Evolutionary conservation across 2,113 vertebrate species (phyloP).

Genomic region (Puffinus mauretanicus): DNA sequence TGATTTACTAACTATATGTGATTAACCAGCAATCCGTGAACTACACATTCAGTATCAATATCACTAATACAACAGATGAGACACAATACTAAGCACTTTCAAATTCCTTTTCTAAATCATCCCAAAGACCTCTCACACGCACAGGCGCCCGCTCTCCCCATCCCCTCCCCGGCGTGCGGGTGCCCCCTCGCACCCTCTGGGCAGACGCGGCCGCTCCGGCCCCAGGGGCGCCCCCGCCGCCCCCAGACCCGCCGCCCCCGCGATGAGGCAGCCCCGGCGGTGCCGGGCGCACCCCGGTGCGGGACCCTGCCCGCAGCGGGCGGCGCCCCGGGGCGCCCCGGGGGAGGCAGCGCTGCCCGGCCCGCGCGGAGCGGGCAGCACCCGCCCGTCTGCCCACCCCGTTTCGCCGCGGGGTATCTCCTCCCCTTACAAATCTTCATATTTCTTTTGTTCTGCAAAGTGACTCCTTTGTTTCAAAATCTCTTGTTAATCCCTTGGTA

Average conservation of each 20-base stretch:
- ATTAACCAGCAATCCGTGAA: not conserved
- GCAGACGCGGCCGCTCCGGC: not conserved
- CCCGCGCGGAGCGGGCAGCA: too few species aligned
- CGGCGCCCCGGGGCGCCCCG: not conserved
- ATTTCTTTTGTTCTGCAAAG: not conserved
- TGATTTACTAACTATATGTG: not conserved
- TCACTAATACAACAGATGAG: not conserved
- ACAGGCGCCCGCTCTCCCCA: rapidly evolving
- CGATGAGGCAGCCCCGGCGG: too few species aligned
- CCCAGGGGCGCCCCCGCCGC: not conserved
- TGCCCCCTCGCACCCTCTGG: too few species aligned
- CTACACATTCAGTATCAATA: not conserved
- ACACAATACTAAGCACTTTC: not conserved
- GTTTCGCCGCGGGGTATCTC: rapidly evolving
- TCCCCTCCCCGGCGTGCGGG: rapidly evolving
- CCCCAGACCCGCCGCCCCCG: too few species aligned
- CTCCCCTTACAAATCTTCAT: too few species aligned
- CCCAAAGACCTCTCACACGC: too few species aligned
- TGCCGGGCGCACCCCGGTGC: not conserved
- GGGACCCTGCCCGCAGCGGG: not conserved
- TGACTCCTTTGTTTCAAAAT: not conserved
- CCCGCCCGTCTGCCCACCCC: too few species aligned
- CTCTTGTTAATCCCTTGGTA: not conserved
- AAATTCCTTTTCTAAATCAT: not conserved
- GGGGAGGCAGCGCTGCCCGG: not conserved